A percentile compares a stretch with the other conserved stretches of the same genome.
Conservation (phyloP, 2,888 invertebrate species). For the Drosophila phalerata region DNA sequence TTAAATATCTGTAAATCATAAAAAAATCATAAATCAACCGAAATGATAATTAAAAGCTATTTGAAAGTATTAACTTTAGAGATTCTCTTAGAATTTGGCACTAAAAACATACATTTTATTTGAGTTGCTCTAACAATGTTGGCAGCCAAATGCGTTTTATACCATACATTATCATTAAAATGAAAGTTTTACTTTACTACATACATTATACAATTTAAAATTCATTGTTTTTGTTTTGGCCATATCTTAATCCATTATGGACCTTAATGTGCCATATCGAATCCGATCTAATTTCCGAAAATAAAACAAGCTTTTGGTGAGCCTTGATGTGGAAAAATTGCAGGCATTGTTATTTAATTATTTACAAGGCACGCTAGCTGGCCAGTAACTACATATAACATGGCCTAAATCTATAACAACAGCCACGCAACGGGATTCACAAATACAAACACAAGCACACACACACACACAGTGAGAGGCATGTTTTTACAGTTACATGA, state of each 20-base stretch:
- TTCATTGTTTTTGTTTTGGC: neutral
- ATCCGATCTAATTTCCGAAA: conserved; percentile 26
- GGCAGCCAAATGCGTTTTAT: neutral
- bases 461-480: conserved; percentile 21
- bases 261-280: conserved; percentile 20
- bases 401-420: conserved; percentile 61
- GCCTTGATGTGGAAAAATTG: conserved; percentile 47
- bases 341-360: conserved; percentile 59
- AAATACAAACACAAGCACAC: conserved; percentile 18
- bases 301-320: conserved; percentile 22
- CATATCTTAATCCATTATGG: conserved; percentile 14
- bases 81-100: neutral
- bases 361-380: conserved; percentile 56
- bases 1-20: conserved; percentile 6
- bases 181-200: conserved; percentile 6
- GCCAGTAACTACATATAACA: conserved; percentile 32
- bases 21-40: neutral
- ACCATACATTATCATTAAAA: conserved; percentile 1
- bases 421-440: conserved; percentile 46
- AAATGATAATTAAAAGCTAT: neutral
- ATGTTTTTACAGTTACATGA: conserved; percentile 77
- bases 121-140: neutral
- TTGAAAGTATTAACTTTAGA: neutral
- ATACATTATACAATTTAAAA: conserved; percentile 2
- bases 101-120: neutral